phyloP scores from a whole-genome alignment of 2,888 invertebrate genomes.

The Zeuzera pyrina region DNA sequence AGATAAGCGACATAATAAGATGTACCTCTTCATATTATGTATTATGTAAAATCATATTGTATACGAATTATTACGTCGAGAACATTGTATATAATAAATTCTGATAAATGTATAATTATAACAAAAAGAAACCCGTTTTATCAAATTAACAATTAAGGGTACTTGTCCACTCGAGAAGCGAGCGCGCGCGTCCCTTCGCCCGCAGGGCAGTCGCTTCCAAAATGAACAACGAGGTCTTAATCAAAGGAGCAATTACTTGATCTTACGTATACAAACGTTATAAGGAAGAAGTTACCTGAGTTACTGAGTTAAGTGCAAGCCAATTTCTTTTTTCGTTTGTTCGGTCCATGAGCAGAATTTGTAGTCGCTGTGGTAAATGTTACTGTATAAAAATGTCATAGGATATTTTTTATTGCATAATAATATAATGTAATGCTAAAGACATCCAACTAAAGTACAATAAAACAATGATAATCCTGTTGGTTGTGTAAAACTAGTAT shows the following conservation, averaged over 20 bases:
- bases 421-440: no score
- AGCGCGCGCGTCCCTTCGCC: conserved; percentile 28
- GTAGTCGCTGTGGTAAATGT: neutral
- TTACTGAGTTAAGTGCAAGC: neutral
- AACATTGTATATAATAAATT: no score
- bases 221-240: conserved; percentile 31
- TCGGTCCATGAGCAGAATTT: neutral
- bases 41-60: no score
- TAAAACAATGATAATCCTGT: no score
- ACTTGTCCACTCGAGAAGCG: conserved; percentile 9
- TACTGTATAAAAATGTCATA: neutral
- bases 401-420: no score
- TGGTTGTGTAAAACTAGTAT: no score
- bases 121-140: conserved; percentile 21
- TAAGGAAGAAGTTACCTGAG: no score
- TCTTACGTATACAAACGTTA: neutral
- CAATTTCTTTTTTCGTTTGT: neutral
- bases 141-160: conserved; percentile 32
- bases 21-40: no score
- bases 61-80: no score
- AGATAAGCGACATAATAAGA: no score
- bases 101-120: no score
- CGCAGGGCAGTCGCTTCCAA: conserved; percentile 24
- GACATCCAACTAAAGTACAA: no score
- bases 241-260: conserved; percentile 29